Evolutionary conservation across 2,888 invertebrate species (phyloP).

Genomic region (Vandiemenella viatica): DNA sequence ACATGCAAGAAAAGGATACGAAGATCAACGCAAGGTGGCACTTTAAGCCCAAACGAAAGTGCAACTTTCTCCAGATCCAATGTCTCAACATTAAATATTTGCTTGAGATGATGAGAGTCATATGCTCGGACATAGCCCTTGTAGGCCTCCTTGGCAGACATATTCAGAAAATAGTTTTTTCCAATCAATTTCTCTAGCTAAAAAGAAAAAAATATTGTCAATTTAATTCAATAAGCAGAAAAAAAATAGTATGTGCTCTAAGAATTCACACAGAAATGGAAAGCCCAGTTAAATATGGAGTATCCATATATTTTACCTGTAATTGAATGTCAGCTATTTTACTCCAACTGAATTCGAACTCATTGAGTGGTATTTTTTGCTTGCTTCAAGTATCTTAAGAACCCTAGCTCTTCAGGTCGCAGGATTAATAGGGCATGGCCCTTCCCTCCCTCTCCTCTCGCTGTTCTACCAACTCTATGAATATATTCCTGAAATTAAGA

Average conservation of each 20-base stretch:
- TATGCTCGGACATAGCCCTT: slow-evolving; percentile 93
- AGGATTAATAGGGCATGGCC: slow-evolving; percentile 89
- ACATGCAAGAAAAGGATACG: slow-evolving; percentile 47
- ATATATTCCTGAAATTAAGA: slow-evolving; percentile 71
- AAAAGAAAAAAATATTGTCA: slow-evolving; percentile 26
- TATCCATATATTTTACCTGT: no score
- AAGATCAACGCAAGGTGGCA: slow-evolving; percentile 90
- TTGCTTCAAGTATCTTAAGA: slow-evolving; percentile 82
- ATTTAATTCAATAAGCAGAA: not conserved
- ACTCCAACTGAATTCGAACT: slow-evolving; percentile 94
- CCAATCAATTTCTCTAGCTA: slow-evolving; percentile 88
- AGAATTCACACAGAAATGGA: no score
- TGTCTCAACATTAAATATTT: slow-evolving; percentile 83
- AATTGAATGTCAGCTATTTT: slow-evolving; percentile 93
- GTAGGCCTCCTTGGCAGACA: slow-evolving; percentile 92
- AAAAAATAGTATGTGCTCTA: no score
- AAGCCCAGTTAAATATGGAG: no score
- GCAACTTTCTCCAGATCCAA: slow-evolving; percentile 79
- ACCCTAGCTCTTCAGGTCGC: slow-evolving; percentile 89
- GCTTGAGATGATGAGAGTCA: slow-evolving; percentile 89
- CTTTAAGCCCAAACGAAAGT: slow-evolving; percentile 85
- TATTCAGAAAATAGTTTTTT: slow-evolving; percentile 88
- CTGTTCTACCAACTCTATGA: slow-evolving; percentile 94
- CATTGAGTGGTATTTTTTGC: slow-evolving; percentile 88
- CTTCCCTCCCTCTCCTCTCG: slow-evolving; percentile 81